Evolutionary conservation across 2,888 invertebrate genomes (phyloP).

Genomic region (Cartodere bifasciata): DNA sequence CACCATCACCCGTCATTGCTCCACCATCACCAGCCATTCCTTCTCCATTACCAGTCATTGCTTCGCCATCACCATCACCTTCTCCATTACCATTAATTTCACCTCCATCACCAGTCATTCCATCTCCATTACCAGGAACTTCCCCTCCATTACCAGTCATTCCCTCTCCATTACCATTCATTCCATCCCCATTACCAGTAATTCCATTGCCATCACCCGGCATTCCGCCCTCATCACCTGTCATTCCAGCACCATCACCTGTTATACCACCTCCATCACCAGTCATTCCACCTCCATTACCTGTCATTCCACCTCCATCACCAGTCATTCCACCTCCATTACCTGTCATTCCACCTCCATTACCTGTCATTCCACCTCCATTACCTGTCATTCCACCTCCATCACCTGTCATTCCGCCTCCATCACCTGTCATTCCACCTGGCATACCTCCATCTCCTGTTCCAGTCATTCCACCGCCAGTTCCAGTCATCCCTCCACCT

Average conservation of each 20-base stretch:
- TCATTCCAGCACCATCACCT: constrained; percentile 7
- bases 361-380: constrained; percentile 6
- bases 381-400: constrained; percentile 7
- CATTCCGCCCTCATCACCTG: constrained; percentile 33
- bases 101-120: constrained; percentile 13
- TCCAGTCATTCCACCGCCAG: constrained; percentile 12
- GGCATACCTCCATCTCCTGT: constrained; percentile 10
- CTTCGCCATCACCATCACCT: constrained; percentile 8
- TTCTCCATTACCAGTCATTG: constrained; percentile 8
- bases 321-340: constrained; percentile 6
- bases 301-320: constrained; percentile 15
- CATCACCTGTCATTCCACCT: constrained; percentile 9
- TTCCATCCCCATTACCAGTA: constrained; percentile 24
- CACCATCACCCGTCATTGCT: constrained; percentile 10
- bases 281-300: constrained; percentile 13
- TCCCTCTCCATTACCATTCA: constrained; percentile 20
- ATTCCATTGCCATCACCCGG: constrained; percentile 33
- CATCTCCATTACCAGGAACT: constrained; percentile 7
- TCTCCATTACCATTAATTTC: constrained; percentile 13
- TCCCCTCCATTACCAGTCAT: constrained; percentile 8
- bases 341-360: constrained; percentile 9
- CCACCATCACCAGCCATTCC: constrained; percentile 9
- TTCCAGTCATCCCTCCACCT: constrained; percentile 9
- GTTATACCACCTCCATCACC: constrained; percentile 14
- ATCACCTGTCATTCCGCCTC: constrained; percentile 8